These are phyloP conservation scores for Amiota communis DNA, from an alignment of 2,888 invertebrate genomes.

Conservation along the genomic window DNA sequence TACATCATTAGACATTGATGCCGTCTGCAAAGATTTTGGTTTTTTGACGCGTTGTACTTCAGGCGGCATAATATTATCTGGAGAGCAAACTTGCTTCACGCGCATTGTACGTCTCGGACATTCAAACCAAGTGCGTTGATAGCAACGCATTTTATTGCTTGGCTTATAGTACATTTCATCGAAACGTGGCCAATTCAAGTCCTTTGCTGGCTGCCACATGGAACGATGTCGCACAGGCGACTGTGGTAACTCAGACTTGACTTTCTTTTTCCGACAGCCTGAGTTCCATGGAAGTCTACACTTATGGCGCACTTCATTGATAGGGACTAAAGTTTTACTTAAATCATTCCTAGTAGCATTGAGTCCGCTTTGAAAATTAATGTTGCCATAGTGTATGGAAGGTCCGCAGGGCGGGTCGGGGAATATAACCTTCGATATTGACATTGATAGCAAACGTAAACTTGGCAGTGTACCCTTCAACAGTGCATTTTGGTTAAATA, in stretches of 20 bases:
- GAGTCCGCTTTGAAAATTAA: too few relatives aligned
- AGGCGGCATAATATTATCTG: conserved; percentile 44
- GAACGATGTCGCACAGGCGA: background rate
- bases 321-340: background rate
- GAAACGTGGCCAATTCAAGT: conserved; percentile 32
- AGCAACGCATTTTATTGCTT: conserved; percentile 38
- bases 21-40: conserved; percentile 10
- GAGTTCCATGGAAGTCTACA: background rate
- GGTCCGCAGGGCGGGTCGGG: conserved; percentile 10
- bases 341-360: too few relatives aligned
- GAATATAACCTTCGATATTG: background rate
- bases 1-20: conserved; percentile 39
- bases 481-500: too few relatives aligned
- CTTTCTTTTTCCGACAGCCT: background rate
- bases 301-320: background rate
- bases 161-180: conserved; percentile 43
- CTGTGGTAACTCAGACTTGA: background rate
- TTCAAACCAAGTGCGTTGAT: conserved; percentile 62
- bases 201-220: conserved; percentile 1
- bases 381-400: too few relatives aligned
- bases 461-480: too few relatives aligned
- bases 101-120: conserved; percentile 47
- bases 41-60: conserved; percentile 45
- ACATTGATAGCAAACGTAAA: background rate
- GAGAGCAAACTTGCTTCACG: conserved; percentile 50